A percentile compares a stretch with the other conserved stretches of the same genome.
Evolutionary conservation across 2,113 vertebrate genomes (phyloP).

Genomic region (Argyrosomus japonicus): DNA sequence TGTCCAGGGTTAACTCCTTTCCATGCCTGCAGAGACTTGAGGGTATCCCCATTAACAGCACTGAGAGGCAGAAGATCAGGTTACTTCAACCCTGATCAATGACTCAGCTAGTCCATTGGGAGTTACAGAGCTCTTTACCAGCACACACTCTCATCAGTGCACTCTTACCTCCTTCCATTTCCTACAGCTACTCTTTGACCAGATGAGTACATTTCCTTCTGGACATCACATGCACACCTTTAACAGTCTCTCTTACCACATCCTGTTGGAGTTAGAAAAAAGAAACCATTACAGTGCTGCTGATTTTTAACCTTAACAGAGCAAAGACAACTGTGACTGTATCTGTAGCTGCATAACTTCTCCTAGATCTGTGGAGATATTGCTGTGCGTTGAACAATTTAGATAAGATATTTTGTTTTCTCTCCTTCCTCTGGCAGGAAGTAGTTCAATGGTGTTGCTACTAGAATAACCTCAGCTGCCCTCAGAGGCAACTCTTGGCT

Average conservation of each 20-base stretch:
- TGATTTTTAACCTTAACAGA: constrained; percentile 12
- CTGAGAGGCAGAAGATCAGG: constrained; percentile 33
- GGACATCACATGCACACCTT: constrained; percentile 39
- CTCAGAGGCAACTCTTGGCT: constrained; percentile 13
- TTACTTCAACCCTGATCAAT: constrained; percentile 64
- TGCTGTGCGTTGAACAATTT: constrained; percentile 34
- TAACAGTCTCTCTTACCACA: constrained; percentile 41
- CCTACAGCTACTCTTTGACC: constrained; percentile 21
- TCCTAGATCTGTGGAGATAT: constrained; percentile 13
- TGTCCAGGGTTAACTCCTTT: constrained; percentile 18
- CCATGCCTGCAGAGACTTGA: constrained; percentile 2
- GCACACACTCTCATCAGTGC: constrained; percentile 46
- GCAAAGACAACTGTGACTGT: background rate
- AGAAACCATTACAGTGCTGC: background rate
- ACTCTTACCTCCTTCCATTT: constrained; percentile 48
- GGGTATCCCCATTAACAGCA: constrained; percentile 43
- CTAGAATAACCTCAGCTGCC: constrained; percentile 30
- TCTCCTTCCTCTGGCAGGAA: constrained; percentile 57
- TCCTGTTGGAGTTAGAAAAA: constrained; percentile 45
- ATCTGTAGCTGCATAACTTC: background rate
- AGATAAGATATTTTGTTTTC: constrained; percentile 46
- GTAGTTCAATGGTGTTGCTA: constrained; percentile 30
- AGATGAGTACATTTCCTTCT: constrained; percentile 50
- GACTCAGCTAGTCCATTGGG: constrained; percentile 45
- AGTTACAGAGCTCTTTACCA: constrained; percentile 53